Conservation (phyloP, 2,888 invertebrate species). For the Rhorus exstirpatorius region DNA sequence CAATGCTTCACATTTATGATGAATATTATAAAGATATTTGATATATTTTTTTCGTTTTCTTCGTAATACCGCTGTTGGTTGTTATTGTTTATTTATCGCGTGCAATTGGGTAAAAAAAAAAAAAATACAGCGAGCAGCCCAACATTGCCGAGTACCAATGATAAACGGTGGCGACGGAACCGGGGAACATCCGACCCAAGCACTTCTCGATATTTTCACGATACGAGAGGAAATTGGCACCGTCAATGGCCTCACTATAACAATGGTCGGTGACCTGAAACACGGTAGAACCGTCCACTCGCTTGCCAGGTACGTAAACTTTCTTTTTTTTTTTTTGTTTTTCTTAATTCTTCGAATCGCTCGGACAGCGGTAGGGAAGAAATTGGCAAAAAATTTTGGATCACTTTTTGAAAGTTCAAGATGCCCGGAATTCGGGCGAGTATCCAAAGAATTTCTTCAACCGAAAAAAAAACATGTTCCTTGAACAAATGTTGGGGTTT, state of each 20-base stretch:
- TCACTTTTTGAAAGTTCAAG: too few species aligned
- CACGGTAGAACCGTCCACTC: conserved; percentile 99
- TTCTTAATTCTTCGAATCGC: background rate
- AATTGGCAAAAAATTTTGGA: too few species aligned
- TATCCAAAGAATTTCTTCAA: too few species aligned
- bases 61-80: background rate
- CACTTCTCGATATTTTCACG: conserved; percentile 98
- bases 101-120: conserved; percentile 2
- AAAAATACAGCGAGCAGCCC: conserved; percentile 91
- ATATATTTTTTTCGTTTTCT: too few species aligned
- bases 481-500: too few species aligned
- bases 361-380: too few species aligned
- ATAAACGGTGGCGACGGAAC: conserved; percentile 99
- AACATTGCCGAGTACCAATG: conserved; percentile 95
- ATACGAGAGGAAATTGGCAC: conserved; percentile 99
- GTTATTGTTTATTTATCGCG: background rate
- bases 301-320: conserved; percentile 89
- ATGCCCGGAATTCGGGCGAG: too few species aligned
- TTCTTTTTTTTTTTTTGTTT: conserved; percentile 4
- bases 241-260: conserved; percentile 98
- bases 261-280: conserved; percentile 99
- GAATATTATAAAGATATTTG: too few species aligned
- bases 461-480: conserved; percentile 13
- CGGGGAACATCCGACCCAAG: conserved; percentile 99
- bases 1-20: background rate